Evolutionary conservation across 2,113 vertebrate genomes (phyloP), one percentile per base, ranked within the genome.

Genomic region (Prietella phreatophila): DNA sequence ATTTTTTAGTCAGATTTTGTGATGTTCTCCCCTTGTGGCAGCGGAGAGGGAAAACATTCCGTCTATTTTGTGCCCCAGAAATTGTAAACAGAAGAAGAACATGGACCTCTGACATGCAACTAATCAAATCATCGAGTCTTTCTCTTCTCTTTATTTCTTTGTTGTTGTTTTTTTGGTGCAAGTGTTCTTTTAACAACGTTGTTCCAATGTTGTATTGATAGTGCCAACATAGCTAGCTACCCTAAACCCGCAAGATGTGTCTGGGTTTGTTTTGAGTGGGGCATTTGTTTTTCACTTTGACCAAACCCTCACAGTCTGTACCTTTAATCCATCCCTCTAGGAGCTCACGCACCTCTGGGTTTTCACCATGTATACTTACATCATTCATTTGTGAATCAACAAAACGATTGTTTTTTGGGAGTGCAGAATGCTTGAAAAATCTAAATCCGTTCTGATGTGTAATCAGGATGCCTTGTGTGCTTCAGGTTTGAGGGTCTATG

Each of bases 401-500:
- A 75, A 47, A 22, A 75, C 1, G 8, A 4, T 13, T 25, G 39
- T 27, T 76, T 42, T 75, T 11, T 22, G 39, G 8, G 4, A 4
- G 11, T 78, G 1, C 10, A 53, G 42, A 50, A 53, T 81, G 7
- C 20, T 47, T 63, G 3, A 1, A n/a, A 27, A 33, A 25, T 47
- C 4, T 4, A 8, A 42, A 42, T 4, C n/a, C 27, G 13, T 79
- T 79, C 15, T 55, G 47, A 30, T 17, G n/a, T 71, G 3, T 56
- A 55, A 61, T 55, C n/a, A 17, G 10, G 6, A 14, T 36, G 25
- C 19, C 30, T 55, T 15, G 13, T 85, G 65, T 71, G 20, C 91
- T 84, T 88, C 76, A 97, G 97, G 91, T 97, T 97, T 56, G 96
- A 97, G 89, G 97, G 97, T 7, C 93, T 98, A 3, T 97, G 97